Evolutionary conservation across 2,797 vertebrate species (phyloP), one percentile per base, ranked within the genome.

Genomic region (Notolabrus celidotus): DNA sequence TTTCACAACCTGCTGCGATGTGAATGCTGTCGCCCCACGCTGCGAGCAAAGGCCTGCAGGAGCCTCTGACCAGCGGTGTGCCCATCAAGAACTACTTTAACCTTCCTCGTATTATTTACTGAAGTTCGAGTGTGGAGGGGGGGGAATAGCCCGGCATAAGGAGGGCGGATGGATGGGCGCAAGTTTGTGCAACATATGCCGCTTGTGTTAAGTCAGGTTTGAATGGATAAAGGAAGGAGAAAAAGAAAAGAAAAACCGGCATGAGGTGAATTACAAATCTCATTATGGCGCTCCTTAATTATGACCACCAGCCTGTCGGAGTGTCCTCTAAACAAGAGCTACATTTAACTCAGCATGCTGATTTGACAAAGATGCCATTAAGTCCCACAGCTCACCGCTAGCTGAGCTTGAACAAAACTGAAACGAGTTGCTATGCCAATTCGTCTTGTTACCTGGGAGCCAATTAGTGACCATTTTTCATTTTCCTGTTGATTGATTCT

Each of bases 1-100:
- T 76, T 77, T 57, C 15, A 17, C 31, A 45, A 33, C 88, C 87
- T 1, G 67, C 82, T 84, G 86, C 2, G 67, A 74, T 38, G 47
- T 29, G 71, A 87, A 66, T 76, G 79, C 74, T 69, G 64, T 9
- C 1, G 62, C 54, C 42, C 14, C 84, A 19, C 20, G 73, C 82
- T 63, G 80, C 3, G 71, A 84, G 67, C 64, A 65, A 63, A 70
- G 61, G 56, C 71, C 66, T 12, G 68, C 59, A 71, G 77, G 80
- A 71, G 62, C 54, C 58, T 57, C 25, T 38, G 75, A 73, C 56
- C 65, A 57, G 12, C 10, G 19, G 58, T 3, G 45, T 3, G n/a
- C 19, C 70, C 19, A 67, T 73, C 57, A 55, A 55, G 67, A 70
- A 71, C 34, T 27, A 66, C 76, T 81, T 17, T 5, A 58, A 60